A percentile compares a stretch with the other conserved stretches of the same genome.
Conservation (phyloP, 2,113 vertebrate species). For the Thamnaconus septentrionalis region DNA sequence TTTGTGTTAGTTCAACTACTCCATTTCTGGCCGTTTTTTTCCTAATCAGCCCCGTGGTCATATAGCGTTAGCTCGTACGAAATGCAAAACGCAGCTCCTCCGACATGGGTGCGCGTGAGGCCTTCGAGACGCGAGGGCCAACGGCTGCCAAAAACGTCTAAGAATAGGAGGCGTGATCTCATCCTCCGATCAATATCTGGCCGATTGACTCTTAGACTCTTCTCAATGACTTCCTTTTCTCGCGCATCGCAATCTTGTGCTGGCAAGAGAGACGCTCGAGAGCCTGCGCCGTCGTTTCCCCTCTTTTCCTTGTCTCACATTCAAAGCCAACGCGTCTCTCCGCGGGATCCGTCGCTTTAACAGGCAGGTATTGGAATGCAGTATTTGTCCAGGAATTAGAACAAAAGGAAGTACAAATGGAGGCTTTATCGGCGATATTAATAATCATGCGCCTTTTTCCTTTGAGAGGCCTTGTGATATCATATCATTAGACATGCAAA, state of each 20-base stretch:
- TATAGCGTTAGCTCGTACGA: no score
- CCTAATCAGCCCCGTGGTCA: background rate
- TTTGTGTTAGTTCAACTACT: conserved; percentile 21
- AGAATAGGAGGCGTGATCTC: conserved; percentile 8
- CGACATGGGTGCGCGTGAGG: background rate
- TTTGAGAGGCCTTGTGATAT: conserved; percentile 65
- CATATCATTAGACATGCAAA: conserved; percentile 79
- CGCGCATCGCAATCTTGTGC: conserved; percentile 1
- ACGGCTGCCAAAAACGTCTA: conserved; percentile 14
- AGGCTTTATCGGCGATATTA: conserved; percentile 59
- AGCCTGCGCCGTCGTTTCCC: conserved; percentile 1
- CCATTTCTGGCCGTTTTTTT: background rate
- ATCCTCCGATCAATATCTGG: conserved; percentile 28
- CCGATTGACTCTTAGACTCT: conserved; percentile 1
- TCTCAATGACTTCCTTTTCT: background rate
- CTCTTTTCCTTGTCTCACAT: conserved; percentile 7
- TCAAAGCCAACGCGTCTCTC: conserved; percentile 21
- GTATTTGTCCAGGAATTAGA: conserved; percentile 47
- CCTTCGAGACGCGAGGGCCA: background rate
- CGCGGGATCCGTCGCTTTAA: conserved; percentile 24
- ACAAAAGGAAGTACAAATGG: conserved; percentile 60
- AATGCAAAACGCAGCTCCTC: no score
- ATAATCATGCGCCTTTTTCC: conserved; percentile 67
- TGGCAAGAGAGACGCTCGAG: background rate
- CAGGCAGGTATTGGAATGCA: conserved; percentile 44